These are phyloP conservation scores for Zoanthus sansibaricus DNA, from an alignment of 92 coral and sea anemone species.

Conservation along the genomic window DNA sequence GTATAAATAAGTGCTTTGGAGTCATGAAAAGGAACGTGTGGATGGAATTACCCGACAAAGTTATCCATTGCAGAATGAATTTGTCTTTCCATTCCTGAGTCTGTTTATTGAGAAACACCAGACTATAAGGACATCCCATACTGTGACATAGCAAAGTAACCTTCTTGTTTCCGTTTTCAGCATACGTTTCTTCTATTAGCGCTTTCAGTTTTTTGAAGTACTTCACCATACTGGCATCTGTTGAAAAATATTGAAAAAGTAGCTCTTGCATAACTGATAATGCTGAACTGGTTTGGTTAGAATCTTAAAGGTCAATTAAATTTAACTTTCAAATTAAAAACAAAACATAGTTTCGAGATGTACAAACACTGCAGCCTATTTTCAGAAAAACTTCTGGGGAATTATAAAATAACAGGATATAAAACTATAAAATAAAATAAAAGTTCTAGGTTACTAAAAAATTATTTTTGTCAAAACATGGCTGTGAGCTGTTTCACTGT, in stretches of 20 bases:
- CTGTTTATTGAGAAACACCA: constrained; percentile 82
- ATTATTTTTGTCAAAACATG: too few species aligned
- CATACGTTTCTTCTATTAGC: constrained; percentile 80
- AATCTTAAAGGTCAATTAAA: too few species aligned
- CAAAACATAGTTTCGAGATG: too few species aligned
- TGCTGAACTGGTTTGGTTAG: neutral
- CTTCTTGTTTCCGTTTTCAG: constrained; percentile 66
- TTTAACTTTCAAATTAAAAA: too few species aligned
- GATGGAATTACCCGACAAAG: constrained; percentile 72
- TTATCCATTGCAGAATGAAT: constrained; percentile 81
- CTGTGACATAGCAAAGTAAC: constrained; percentile 83
- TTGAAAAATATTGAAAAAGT: neutral
- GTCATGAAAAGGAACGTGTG: too few species aligned
- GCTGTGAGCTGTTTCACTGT: too few species aligned
- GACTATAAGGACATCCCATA: constrained; percentile 78
- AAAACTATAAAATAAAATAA: too few species aligned
- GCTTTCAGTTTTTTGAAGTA: constrained; percentile 67
- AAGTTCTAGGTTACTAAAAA: too few species aligned
- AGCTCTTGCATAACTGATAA: neutral
- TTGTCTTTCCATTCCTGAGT: constrained; percentile 77
- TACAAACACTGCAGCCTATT: too few species aligned
- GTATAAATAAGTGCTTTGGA: too few species aligned
- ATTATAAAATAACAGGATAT: too few species aligned
- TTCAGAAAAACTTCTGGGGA: too few species aligned
- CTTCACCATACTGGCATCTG: constrained; percentile 32